Conservation (phyloP, 2,888 invertebrate species). For the Leucophenga montana region DNA sequence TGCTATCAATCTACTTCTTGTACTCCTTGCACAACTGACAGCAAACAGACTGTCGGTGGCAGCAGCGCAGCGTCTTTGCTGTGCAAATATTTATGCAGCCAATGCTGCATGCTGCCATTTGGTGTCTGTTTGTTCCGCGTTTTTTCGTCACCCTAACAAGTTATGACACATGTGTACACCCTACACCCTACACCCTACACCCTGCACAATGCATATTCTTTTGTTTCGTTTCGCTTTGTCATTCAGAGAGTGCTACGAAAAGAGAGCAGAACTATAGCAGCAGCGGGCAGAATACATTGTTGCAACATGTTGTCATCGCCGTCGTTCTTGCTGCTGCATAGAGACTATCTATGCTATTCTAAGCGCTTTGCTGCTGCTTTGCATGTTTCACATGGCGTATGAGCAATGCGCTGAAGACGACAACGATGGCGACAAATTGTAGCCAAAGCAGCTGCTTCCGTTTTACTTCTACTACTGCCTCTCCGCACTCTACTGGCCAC, state of each 20-base stretch:
- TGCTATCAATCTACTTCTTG: not conserved
- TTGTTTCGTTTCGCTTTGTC: not conserved
- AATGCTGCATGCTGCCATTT: not conserved
- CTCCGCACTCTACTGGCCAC: no score
- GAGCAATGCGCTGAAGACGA: no score
- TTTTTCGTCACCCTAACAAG: constrained; percentile 1
- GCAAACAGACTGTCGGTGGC: not conserved
- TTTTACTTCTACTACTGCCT: not conserved
- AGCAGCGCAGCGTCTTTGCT: not conserved
- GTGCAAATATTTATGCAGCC: constrained; percentile 1
- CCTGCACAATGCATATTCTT: not conserved
- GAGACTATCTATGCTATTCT: no score
- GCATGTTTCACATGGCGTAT: no score
- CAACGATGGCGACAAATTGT: constrained; percentile 10
- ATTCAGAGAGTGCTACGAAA: no score
- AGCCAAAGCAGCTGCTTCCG: constrained; percentile 1
- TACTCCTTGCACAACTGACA: not conserved
- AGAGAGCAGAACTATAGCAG: no score
- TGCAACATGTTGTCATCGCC: no score
- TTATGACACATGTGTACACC: constrained; percentile 4
- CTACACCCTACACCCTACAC: no score
- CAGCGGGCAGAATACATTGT: no score
- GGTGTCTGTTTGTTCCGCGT: not conserved
- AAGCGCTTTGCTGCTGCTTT: no score
- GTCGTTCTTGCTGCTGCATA: no score